Evolutionary conservation across 1,140 invertebrate species (phyloP).

Genomic region (Hyphantria cunea): DNA sequence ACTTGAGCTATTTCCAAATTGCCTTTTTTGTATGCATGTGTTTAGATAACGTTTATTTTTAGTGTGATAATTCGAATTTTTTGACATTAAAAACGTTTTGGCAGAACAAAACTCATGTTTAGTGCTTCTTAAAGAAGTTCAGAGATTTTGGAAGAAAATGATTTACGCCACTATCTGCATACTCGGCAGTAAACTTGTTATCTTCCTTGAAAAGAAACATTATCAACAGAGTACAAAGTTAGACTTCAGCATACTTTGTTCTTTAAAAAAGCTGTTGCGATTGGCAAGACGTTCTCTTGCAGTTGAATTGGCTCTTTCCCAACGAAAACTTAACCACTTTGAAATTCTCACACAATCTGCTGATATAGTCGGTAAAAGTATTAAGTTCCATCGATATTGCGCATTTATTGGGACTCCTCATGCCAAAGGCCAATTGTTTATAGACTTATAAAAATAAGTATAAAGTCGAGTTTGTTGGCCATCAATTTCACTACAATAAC

Average conservation of each 20-base stretch:
- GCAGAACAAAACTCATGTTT: no score
- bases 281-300: slow-evolving; percentile 38
- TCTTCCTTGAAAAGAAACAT: neutral
- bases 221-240: neutral
- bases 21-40: no score
- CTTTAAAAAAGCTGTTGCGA: slow-evolving; percentile 34
- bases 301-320: slow-evolving; percentile 40
- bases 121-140: no score
- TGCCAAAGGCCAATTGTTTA: slow-evolving; percentile 1
- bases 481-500: neutral
- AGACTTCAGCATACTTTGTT: slow-evolving; percentile 18
- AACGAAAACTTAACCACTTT: slow-evolving; percentile 55
- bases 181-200: neutral
- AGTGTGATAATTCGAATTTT: no score
- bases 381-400: slow-evolving; percentile 31
- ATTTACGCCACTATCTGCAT: no score
- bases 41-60: no score
- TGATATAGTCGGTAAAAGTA: slow-evolving; percentile 39
- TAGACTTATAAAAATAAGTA: neutral
- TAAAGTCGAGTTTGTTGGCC: neutral
- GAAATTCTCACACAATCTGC: slow-evolving; percentile 45
- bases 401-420: neutral
- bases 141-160: no score
- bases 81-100: no score
- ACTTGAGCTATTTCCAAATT: no score